phyloP scores from a whole-genome alignment of 1,140 invertebrate genomes.

The Brachionus rotundiformis region DNA sequence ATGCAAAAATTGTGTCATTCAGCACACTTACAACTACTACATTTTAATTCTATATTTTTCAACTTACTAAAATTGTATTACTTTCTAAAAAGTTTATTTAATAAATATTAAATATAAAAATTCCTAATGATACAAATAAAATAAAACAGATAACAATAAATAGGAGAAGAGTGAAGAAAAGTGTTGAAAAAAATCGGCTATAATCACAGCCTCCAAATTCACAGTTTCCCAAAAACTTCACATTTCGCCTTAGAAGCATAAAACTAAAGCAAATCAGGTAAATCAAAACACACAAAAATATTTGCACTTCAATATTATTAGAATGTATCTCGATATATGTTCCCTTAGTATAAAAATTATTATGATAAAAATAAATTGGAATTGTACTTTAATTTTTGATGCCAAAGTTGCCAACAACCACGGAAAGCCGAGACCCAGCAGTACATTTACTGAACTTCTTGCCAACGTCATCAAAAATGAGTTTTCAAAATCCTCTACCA shows the following conservation, averaged over 20 bases:
- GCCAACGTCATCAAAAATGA: neutral
- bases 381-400: neutral
- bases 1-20: too few species aligned
- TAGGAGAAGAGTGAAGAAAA: neutral
- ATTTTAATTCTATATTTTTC: too few species aligned
- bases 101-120: neutral
- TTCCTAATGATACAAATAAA: neutral
- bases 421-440: conserved; percentile 1
- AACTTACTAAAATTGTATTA: too few species aligned
- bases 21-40: too few species aligned
- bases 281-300: neutral
- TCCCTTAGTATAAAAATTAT: neutral
- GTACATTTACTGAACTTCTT: neutral
- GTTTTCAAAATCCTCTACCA: neutral
- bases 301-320: neutral
- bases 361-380: neutral
- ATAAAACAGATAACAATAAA: neutral
- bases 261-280: neutral
- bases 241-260: neutral
- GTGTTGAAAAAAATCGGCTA: neutral
- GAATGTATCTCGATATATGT: neutral
- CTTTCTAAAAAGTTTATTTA: neutral
- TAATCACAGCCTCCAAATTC: neutral
- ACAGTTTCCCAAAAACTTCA: neutral
- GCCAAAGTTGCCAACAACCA: neutral